Conservation (phyloP, 2,888 invertebrate genomes). For the Megamerina dolium region DNA sequence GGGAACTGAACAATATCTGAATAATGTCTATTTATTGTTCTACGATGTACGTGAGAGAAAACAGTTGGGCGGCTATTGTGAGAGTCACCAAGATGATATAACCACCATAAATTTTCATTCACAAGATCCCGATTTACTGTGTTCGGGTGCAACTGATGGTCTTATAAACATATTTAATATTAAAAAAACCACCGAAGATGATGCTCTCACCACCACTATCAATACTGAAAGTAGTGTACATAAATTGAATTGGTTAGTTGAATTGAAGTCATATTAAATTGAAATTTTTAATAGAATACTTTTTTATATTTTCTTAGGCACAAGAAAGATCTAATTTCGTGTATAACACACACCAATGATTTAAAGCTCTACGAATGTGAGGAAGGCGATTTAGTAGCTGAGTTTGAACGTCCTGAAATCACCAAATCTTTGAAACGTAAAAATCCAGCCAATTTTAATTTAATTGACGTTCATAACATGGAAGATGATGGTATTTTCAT, state of each 20-base stretch:
- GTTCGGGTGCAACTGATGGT: constrained; percentile 77
- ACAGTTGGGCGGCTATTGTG: constrained; percentile 74
- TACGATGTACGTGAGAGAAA: constrained; percentile 65
- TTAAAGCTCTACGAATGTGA: constrained; percentile 63
- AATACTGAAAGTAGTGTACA: constrained; percentile 76
- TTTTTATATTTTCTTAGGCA: constrained; percentile 30
- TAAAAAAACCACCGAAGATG: constrained; percentile 65
- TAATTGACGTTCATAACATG: constrained; percentile 57
- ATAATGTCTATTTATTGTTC: constrained; percentile 71
- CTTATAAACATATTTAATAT: constrained; percentile 80
- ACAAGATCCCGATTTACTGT: constrained; percentile 58
- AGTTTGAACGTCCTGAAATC: constrained; percentile 55
- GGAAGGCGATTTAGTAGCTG: constrained; percentile 56
- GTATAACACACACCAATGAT: constrained; percentile 66
- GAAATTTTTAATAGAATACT: neutral
- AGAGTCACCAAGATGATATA: constrained; percentile 73
- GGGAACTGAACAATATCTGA: constrained; percentile 65
- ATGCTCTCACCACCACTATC: constrained; percentile 69
- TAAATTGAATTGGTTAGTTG: constrained; percentile 54
- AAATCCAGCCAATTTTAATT: constrained; percentile 57
- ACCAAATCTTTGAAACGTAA: constrained; percentile 57
- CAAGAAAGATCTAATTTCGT: constrained; percentile 54
- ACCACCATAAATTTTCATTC: constrained; percentile 71
- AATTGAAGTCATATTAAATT: neutral
- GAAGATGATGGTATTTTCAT: constrained; percentile 52